Conservation (phyloP, 1,140 invertebrate genomes). For the Metaphire vulgaris region DNA sequence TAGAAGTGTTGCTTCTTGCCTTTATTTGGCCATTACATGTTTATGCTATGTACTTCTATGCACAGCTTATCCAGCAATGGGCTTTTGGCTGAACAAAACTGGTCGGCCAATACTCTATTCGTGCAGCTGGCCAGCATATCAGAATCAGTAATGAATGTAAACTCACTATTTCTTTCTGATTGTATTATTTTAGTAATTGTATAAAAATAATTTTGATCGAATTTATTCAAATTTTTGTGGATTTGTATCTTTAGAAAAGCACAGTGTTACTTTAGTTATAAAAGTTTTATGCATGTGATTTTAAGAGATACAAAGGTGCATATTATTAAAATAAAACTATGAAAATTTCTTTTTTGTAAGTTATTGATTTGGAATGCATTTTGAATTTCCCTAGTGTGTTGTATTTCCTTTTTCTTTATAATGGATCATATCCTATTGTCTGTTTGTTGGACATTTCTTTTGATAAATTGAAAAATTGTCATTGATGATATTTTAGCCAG, state of each 20-base stretch:
- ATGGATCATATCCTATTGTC: slow-evolving; percentile 91
- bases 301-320: neutral
- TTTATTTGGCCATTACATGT: neutral
- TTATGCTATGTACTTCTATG: neutral
- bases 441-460: slow-evolving; percentile 83
- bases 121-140: slow-evolving; percentile 95
- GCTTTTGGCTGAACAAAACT: slow-evolving; percentile 74
- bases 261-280: no score
- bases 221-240: no score
- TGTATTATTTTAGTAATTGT: no score
- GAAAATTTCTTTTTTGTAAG: neutral
- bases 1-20: neutral
- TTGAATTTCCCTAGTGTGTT: slow-evolving; percentile 64
- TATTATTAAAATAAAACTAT: neutral
- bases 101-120: slow-evolving; percentile 90
- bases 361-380: neutral
- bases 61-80: slow-evolving; percentile 80
- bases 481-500: slow-evolving; percentile 70
- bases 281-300: no score
- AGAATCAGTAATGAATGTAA: no score
- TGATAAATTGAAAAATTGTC: slow-evolving; percentile 65
- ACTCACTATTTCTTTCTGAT: no score
- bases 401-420: slow-evolving; percentile 72
- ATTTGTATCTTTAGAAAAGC: no score
- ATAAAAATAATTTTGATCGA: no score